Evolutionary conservation across 2,797 vertebrate species (phyloP).

Genomic region (Arctocebus calabarensis): DNA sequence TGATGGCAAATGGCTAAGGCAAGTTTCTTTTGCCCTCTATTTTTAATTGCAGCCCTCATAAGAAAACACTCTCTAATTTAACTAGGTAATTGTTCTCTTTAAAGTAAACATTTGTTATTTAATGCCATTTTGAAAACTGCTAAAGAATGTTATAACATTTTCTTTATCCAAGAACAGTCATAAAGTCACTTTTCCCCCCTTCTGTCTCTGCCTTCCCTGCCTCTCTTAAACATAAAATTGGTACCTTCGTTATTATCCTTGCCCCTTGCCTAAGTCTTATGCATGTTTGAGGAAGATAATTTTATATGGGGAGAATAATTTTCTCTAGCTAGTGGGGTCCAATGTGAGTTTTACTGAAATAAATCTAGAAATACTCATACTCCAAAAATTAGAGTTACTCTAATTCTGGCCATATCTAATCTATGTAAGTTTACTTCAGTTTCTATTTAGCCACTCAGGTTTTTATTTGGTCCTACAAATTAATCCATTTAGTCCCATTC

Average conservation of each 20-base stretch:
- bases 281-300: conserved; percentile 43
- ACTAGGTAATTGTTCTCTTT: conserved; percentile 80
- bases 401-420: conserved; percentile 5
- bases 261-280: not conserved
- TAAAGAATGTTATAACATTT: conserved; percentile 70
- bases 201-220: conserved; percentile 8
- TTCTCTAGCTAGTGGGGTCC: not conserved
- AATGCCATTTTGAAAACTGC: conserved; percentile 71
- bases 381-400: conserved; percentile 11
- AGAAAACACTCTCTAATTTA: conserved; percentile 77
- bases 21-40: conserved; percentile 75
- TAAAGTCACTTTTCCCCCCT: conserved; percentile 68
- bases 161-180: conserved; percentile 71
- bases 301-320: not conserved
- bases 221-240: conserved; percentile 18
- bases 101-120: conserved; percentile 73
- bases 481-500: not conserved
- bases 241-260: not conserved
- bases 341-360: conserved; percentile 30
- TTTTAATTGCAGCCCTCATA: conserved; percentile 78
- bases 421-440: not conserved
- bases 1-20: conserved; percentile 79
- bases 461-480: not conserved
- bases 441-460: not conserved
- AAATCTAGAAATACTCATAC: not conserved